Evolutionary conservation across 2,888 invertebrate genomes (phyloP), one percentile per base, ranked within the genome.

Genomic region (Myopa tessellatipennis): DNA sequence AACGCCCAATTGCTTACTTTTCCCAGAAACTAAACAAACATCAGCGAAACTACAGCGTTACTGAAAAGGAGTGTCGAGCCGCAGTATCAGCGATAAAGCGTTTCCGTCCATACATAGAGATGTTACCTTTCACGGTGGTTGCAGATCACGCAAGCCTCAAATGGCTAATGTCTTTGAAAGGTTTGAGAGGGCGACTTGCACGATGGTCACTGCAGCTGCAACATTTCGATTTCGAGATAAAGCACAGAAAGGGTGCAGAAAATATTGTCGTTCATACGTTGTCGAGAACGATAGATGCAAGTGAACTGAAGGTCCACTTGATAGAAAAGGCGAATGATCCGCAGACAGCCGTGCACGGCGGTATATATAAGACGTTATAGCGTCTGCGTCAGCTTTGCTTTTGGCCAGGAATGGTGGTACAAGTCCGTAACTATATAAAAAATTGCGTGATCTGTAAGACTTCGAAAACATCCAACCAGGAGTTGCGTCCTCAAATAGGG

Each of bases 331-430:
- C 78, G 3, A 69, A 76, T 14, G 52, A 68, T 38, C 72, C 68
- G 7, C 6, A 14, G 40, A 69, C 68, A 4, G 58, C 72, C n/a
- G 58, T 52, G 0, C 63, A 76, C 18, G 76, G 73, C 1, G 76
- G 78, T 2, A 61, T 78, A 2, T 55, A 34, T 4, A 78, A 78
- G 58, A 78, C 74, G 3, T 26, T 78, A 4, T 7, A 68, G 55
- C 26, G 45, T 12, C 36, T 73, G 2, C 26, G 73, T 16, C 16
- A 7, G 0, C 55, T 60, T 12, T 73, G 63, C 26, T 26, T 26
- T 26, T 26, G 26, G 26, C 26, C 26, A 26, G 26, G 26, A 26
- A 26, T 26, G 26, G 40, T 50, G 1, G 14, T 55, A 14, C 26
- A 26, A 26, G 26, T 26, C 26, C 26, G 26, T 26, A 26, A 26